Base-by-base conservation (phyloP, 2,797 vertebrate species). In the Clangula hyemalis region DNA sequence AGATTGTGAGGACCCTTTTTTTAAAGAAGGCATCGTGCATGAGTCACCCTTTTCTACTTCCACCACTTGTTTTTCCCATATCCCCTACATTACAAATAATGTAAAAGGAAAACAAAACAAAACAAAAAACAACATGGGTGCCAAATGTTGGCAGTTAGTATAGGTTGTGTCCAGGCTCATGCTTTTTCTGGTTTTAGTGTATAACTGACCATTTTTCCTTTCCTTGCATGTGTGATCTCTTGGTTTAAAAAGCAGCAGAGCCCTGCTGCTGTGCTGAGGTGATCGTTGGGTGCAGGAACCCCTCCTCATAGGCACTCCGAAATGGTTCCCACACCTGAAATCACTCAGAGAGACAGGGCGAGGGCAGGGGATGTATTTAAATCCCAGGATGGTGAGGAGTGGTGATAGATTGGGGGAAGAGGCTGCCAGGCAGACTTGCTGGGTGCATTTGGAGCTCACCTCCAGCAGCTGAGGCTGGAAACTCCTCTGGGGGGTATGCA, bases 361-460 rank as follows among this genome's bases (percentile, higher is more conserved):
- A 76, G 77, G 76, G 79, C 68, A 49, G 79, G 89, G 74, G 68
- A 87, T 39, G 19, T 19, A 28, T 51, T 53, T 72, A 75, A 54
- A 72, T 64, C 16, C 16, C 57, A 3, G 25, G 61, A 36, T n/a
- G 43, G 17, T 34, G 20, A 45, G 58, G 57, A 4, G 4, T 4
- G 11, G 3, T 60, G 7, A 57, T 1, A 21, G 49, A 13, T 5
- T 28, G 4, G 34, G 4, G 38, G 22, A 49, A 20, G 2, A 78
- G 36, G 8, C 19, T 49, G 34, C 14, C n/a, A 30, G 10, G 11
- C 57, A 21, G 34, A n/a, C 3, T 5, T 30, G 62, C 76, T 39
- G 47, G 49, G 43, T 45, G 5, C 8, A 10, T 13, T 58, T 4
- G 2, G 28, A 57, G 51, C 74, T 78, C 45, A 17, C 11, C n/a